Percentiles rank a stretch among this genome's conserved stretches.
These are phyloP conservation scores for Syngnathoides biaculeatus DNA, from an alignment of 2,113 vertebrate genomes.

Conservation along the genomic window DNA sequence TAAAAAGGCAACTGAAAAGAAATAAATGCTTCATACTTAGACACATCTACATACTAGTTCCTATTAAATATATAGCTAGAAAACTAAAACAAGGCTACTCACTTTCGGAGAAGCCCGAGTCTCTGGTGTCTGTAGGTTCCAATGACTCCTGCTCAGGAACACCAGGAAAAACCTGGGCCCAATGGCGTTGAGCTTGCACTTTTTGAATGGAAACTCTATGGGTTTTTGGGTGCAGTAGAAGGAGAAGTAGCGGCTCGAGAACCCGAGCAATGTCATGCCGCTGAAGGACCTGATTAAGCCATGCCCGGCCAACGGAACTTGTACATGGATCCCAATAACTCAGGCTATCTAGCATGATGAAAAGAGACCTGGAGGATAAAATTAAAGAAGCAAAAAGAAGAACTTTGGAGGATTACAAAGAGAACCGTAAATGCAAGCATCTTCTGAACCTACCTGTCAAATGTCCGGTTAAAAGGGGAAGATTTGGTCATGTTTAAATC, in stretches of 20 bases:
- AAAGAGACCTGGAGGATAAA: conserved; percentile 81
- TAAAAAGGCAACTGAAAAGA: neutral
- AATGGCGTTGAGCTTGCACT: conserved; percentile 89
- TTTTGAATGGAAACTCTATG: conserved; percentile 94
- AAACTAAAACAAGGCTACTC: conserved; percentile 41
- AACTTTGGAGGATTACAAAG: neutral
- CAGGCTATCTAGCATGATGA: conserved; percentile 97
- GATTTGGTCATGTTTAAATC: conserved; percentile 96
- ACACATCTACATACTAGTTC: neutral
- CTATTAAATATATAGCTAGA: neutral
- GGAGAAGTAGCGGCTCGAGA: conserved; percentile 89
- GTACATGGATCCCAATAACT: conserved; percentile 93
- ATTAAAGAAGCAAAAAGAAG: neutral
- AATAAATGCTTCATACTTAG: neutral
- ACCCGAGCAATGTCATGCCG: conserved; percentile 96
- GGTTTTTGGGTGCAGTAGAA: conserved; percentile 96
- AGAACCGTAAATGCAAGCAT: neutral
- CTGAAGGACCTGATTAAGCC: conserved; percentile 96
- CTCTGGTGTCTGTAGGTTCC: conserved; percentile 71
- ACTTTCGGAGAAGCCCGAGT: conserved; percentile 81
- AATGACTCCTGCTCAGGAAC: conserved; percentile 45
- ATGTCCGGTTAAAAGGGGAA: conserved; percentile 92
- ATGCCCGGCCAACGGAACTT: conserved; percentile 91
- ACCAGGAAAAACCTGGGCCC: conserved; percentile 74
- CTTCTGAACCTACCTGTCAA: conserved; percentile 85